phyloP scores from a whole-genome alignment of 2,797 vertebrate genomes.

The Lerista edwardsae region DNA sequence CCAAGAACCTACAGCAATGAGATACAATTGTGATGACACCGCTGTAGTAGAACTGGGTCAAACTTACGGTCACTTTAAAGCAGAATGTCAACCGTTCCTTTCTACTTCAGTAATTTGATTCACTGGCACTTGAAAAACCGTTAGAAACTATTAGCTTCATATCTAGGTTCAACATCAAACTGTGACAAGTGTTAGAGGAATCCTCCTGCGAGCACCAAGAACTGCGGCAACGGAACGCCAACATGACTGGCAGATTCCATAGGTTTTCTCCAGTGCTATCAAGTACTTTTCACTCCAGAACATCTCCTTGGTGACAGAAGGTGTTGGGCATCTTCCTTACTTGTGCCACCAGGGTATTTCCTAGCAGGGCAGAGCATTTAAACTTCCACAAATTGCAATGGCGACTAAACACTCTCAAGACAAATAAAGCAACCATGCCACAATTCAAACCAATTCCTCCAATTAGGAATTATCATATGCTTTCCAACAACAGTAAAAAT shows the following conservation, averaged over 20 bases:
- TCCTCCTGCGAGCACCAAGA: slow-evolving; percentile 20
- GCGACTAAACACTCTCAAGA: background rate
- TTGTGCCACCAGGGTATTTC: background rate
- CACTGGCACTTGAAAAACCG: slow-evolving; percentile 59
- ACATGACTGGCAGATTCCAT: slow-evolving; percentile 39
- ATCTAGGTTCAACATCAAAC: slow-evolving; percentile 56
- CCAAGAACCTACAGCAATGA: slow-evolving; percentile 64
- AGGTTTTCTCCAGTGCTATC: background rate
- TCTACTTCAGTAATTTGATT: slow-evolving; percentile 71
- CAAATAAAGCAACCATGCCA: background rate
- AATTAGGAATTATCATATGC: background rate
- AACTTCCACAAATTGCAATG: slow-evolving; percentile 1
- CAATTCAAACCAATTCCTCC: background rate
- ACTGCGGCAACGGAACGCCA: slow-evolving; percentile 37
- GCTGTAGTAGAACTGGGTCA: slow-evolving; percentile 71
- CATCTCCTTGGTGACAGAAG: background rate
- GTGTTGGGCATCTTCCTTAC: background rate
- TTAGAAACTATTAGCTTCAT: slow-evolving; percentile 69
- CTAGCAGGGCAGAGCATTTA: background rate
- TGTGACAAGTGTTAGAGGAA: slow-evolving; percentile 39
- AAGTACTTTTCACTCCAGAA: slow-evolving; percentile 2
- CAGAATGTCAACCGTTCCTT: slow-evolving; percentile 66
- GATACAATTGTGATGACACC: slow-evolving; percentile 73
- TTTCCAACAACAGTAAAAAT: background rate
- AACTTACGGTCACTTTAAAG: slow-evolving; percentile 74